Base-by-base conservation (phyloP, 2,113 vertebrate genomes). In the Esox niger region DNA sequence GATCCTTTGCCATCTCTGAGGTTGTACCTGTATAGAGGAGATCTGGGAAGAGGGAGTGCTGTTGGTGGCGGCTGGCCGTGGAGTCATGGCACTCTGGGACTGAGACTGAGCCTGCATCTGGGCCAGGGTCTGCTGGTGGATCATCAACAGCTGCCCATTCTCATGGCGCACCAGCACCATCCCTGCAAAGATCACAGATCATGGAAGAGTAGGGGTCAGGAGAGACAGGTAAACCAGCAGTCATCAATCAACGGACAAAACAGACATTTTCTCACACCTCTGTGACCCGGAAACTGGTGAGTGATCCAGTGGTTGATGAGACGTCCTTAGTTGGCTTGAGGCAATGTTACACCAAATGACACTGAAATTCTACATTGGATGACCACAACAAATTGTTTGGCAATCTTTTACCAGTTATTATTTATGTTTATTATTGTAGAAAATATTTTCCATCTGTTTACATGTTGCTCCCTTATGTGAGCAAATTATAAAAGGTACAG, bases 51-150 rank as follows among this genome's bases (percentile, higher is more conserved):
- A 91, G 71, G 95, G 92, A 82, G 93, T 93, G 89, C 88, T 95
- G 77, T 93, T 93, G n/a, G 95, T 93, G 38, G 92, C 93, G n/a
- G 93, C 90, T 55, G 95, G 93, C 70, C 94, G 91, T 64, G 94
- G 93, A 17, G 93, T 90, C 92, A 96, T 94, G 83, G 93, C 89
- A 49, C 91, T 94, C 80, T 96, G 95, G 74, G 95, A 91, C 87
- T 96, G 95, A 15, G 95, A 91, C 86, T 98, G 96, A 66, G 95
- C 94, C 87, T 97, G 95, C 92, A 97, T 96, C 88, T 97, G 96
- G 1, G 95, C 95, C 90, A 98, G 77, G 47, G 94, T 90, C 79
- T 98, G 95, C 84, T 98, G 96, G 73, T 94, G 95, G 78, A 98
- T 95, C 94, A 98, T 89, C 74, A 97, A 74, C 83, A 97, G 77